These are phyloP conservation scores for Aphrocallistes beatrix DNA, from an alignment of 37 sponge, comb jelly and placozoan species.

Conservation along the genomic window DNA sequence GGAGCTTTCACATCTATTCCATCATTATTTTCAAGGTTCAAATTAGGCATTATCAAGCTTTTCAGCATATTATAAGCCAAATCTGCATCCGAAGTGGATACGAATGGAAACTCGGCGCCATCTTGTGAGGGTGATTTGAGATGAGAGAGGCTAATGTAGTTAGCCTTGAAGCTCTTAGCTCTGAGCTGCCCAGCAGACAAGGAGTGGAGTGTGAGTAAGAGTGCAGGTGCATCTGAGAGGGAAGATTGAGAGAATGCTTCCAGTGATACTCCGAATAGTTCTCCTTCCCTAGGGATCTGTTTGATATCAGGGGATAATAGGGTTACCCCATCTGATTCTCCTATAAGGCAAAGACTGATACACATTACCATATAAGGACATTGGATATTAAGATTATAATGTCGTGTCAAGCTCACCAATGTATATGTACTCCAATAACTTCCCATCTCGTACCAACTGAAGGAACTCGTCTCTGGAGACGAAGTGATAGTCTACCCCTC, in stretches of 20 bases:
- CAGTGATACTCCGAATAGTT: neutral
- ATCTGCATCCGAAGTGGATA: neutral
- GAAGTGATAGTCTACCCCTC: constrained; percentile 61
- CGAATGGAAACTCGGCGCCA: neutral
- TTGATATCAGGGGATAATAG: neutral
- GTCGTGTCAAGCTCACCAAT: neutral
- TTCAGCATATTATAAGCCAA: neutral
- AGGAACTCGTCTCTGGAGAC: constrained; percentile 28
- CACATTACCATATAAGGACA: neutral
- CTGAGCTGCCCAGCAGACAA: neutral
- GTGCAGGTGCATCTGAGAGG: neutral
- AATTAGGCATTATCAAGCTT: neutral
- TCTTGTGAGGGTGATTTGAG: no score
- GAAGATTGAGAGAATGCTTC: neutral
- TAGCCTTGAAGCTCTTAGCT: neutral
- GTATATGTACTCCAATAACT: constrained; percentile 40
- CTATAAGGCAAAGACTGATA: no score
- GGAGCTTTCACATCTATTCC: neutral
- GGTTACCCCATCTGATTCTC: neutral
- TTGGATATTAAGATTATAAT: neutral
- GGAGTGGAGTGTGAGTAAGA: neutral
- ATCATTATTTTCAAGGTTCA: neutral
- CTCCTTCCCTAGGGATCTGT: neutral
- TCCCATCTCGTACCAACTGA: constrained; percentile 21
- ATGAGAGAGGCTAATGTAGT: neutral